A percentile compares a stretch with the other conserved stretches of the same genome.
Conservation (phyloP, 1,140 invertebrate species). For the Bombyx mandarina region DNA sequence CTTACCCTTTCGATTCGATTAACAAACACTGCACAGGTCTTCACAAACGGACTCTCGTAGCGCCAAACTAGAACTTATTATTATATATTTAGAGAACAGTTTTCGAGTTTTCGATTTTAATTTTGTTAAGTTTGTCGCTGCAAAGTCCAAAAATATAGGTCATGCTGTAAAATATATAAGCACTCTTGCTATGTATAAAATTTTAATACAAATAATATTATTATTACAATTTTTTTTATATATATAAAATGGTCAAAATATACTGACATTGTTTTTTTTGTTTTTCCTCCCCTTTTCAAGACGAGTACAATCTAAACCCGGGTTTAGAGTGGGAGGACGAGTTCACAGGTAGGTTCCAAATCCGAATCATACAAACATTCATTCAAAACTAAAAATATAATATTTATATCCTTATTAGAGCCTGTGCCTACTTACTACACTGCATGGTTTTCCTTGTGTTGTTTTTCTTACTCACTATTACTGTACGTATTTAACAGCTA, state of each 20-base stretch:
- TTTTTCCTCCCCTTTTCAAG: slow-evolving; percentile 89
- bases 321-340: slow-evolving; percentile 99
- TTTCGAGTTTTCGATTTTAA: background rate
- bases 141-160: slow-evolving; percentile 15
- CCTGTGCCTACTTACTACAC: slow-evolving; percentile 61
- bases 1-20: slow-evolving; percentile 56
- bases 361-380: slow-evolving; percentile 57
- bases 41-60: slow-evolving; percentile 44
- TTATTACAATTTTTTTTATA: slow-evolving; percentile 18
- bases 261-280: slow-evolving; percentile 75
- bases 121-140: slow-evolving; percentile 3
- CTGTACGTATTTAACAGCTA: slow-evolving; percentile 51
- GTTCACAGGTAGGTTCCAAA: slow-evolving; percentile 95
- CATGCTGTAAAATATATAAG: slow-evolving; percentile 61
- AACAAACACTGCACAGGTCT: slow-evolving; percentile 64
- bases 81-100: background rate
- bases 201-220: slow-evolving; percentile 52
- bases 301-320: slow-evolving; percentile 98
- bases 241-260: slow-evolving; percentile 52
- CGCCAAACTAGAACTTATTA: slow-evolving; percentile 2
- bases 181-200: slow-evolving; percentile 46
- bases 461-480: slow-evolving; percentile 40
- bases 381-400: slow-evolving; percentile 45
- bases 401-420: slow-evolving; percentile 50
- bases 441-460: slow-evolving; percentile 40